Evolutionary conservation across 1,140 invertebrate species (phyloP).

Genomic region (Drosophila chauvacae): DNA sequence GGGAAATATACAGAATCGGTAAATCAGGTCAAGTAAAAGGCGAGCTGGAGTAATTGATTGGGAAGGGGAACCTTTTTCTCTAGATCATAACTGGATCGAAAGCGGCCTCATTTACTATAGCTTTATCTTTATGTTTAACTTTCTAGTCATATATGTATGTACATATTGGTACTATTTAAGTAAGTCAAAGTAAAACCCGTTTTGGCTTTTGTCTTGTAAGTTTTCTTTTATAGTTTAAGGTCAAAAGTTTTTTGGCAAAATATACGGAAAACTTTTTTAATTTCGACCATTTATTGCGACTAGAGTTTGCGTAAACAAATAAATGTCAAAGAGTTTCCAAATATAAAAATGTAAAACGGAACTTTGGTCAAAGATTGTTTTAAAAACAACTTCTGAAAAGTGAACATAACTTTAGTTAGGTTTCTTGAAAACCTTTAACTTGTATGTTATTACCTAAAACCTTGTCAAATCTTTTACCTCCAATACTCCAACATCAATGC

Average conservation of each 20-base stretch:
- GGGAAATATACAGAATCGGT: constrained; percentile 24
- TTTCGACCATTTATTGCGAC: not conserved
- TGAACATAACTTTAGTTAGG: not conserved
- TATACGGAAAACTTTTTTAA: not conserved
- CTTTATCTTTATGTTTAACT: not conserved
- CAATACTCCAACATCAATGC: not conserved
- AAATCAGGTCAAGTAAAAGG: constrained; percentile 29
- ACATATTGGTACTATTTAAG: not conserved
- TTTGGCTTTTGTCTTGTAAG: not conserved
- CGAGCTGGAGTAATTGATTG: not conserved
- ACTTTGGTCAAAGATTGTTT: not conserved
- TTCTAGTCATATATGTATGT: not conserved
- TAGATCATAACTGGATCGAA: constrained; percentile 5
- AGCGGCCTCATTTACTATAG: not conserved
- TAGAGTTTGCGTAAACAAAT: constrained; percentile 10
- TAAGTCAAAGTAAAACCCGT: not conserved
- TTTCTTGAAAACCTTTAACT: not conserved
- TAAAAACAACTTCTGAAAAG: not conserved
- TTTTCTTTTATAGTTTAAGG: constrained; percentile 13
- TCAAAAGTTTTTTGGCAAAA: constrained; percentile 8
- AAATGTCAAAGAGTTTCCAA: constrained; percentile 3
- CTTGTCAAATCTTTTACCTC: not conserved
- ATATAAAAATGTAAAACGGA: no score
- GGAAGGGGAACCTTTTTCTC: not conserved
- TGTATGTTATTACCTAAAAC: not conserved